A percentile compares a stretch with the other conserved stretches of the same genome.
These are phyloP conservation scores for Lucilia cuprina DNA, from an alignment of 1,140 invertebrate species.

Conservation along the genomic window DNA sequence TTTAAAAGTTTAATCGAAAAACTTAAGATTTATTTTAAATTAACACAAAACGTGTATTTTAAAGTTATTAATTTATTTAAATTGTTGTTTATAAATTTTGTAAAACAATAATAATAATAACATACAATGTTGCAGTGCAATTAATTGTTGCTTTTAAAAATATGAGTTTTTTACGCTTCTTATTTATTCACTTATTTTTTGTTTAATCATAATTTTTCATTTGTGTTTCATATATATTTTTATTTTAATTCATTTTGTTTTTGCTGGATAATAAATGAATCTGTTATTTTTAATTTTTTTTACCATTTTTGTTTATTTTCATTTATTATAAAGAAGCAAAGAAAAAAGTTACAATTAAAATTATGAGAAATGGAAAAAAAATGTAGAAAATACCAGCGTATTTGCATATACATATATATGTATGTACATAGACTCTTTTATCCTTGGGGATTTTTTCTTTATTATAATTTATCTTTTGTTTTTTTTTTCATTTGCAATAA, in stretches of 20 bases:
- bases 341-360: background rate
- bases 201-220: background rate
- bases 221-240: background rate
- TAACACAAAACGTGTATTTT: background rate
- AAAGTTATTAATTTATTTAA: background rate
- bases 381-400: background rate
- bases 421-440: background rate
- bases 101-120: background rate
- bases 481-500: background rate
- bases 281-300: background rate
- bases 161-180: background rate
- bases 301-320: background rate
- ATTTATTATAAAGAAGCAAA: background rate
- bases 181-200: background rate
- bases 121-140: background rate
- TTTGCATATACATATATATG: background rate
- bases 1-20: background rate
- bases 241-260: background rate
- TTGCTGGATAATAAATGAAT: background rate
- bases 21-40: background rate
- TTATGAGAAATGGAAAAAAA: background rate
- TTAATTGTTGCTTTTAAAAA: background rate
- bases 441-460: background rate
- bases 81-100: background rate
- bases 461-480: too few relatives aligned